These are phyloP conservation scores for Dermatophagoides farinae DNA, from an alignment of 1,140 invertebrate genomes.

Conservation along the genomic window DNA sequence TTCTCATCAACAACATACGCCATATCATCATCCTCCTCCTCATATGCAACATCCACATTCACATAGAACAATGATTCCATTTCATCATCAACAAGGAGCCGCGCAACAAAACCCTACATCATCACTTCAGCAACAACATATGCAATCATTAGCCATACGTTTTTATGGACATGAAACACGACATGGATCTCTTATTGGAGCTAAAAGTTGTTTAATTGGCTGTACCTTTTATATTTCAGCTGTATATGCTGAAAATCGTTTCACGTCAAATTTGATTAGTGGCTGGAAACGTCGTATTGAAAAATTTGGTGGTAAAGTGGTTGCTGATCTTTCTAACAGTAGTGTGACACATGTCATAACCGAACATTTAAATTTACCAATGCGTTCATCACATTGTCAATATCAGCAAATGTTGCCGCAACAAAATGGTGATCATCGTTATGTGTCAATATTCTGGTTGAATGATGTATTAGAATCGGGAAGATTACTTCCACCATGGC, in stretches of 20 bases:
- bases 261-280: constrained; percentile 27
- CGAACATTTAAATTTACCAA: background rate
- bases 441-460: constrained; percentile 82
- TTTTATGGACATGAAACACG: constrained; percentile 25
- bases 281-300: constrained; percentile 61
- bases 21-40: constrained; percentile 4
- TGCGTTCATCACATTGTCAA: background rate
- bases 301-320: constrained; percentile 71
- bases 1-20: background rate
- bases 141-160: constrained; percentile 11
- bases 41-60: background rate
- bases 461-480: constrained; percentile 65
- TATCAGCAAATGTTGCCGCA: constrained; percentile 38
- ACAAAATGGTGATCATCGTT: constrained; percentile 44
- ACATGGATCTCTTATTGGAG: constrained; percentile 37
- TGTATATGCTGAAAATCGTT: constrained; percentile 36
- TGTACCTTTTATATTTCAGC: constrained; percentile 59
- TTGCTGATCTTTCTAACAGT: constrained; percentile 39
- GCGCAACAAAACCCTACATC: constrained; percentile 27
- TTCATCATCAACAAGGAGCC: constrained; percentile 22
- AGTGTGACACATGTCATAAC: constrained; percentile 1
- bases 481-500: constrained; percentile 68
- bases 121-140: constrained; percentile 10
- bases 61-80: background rate
- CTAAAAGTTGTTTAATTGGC: constrained; percentile 66